These are phyloP conservation scores for Liposcelis brunnea DNA, from an alignment of 2,888 invertebrate genomes.

Conservation along the genomic window DNA sequence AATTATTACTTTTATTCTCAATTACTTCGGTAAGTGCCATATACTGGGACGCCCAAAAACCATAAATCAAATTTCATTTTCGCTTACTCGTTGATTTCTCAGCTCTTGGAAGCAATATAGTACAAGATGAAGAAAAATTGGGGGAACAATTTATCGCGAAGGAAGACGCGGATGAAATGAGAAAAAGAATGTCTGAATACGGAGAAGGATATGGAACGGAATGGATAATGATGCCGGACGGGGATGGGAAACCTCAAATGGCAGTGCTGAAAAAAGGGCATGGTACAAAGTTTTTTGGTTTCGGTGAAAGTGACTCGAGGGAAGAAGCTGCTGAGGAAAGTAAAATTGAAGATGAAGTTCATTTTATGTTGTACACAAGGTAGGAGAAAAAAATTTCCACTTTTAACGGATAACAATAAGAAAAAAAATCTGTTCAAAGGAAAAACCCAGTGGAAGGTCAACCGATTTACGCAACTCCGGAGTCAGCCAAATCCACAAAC, in stretches of 20 bases:
- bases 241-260: slow-evolving; percentile 25
- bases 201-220: slow-evolving; percentile 25
- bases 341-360: slow-evolving; percentile 12
- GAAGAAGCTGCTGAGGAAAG: not conserved
- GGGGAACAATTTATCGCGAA: not conserved
- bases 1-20: no score
- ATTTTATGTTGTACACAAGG: slow-evolving; percentile 15
- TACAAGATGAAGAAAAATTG: not conserved
- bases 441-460: slow-evolving; percentile 9
- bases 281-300: slow-evolving; percentile 12
- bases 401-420: not conserved
- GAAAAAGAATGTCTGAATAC: not conserved
- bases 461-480: slow-evolving; percentile 10
- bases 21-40: no score
- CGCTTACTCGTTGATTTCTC: no score
- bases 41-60: no score
- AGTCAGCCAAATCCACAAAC: slow-evolving; percentile 4
- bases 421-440: slow-evolving; percentile 5
- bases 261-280: slow-evolving; percentile 23
- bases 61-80: no score
- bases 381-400: not conserved
- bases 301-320: not conserved
- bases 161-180: slow-evolving; percentile 5
- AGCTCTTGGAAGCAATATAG: no score
- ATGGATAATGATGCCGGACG: slow-evolving; percentile 29